A percentile compares a stretch with the other conserved stretches of the same genome.
phyloP scores from a whole-genome alignment of 2,888 invertebrate genomes.

The Drosophila formosana region DNA sequence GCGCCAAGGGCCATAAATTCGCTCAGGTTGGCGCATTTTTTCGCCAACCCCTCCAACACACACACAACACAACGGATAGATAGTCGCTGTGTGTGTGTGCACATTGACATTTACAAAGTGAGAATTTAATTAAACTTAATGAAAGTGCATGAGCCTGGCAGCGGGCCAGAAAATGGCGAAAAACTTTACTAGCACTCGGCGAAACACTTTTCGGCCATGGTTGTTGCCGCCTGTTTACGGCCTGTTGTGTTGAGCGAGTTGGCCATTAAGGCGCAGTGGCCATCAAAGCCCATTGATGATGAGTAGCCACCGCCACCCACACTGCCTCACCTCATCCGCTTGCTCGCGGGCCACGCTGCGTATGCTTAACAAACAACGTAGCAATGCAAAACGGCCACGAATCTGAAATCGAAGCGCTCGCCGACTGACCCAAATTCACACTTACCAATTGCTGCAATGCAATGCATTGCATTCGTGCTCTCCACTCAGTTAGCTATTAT shows the following conservation, averaged over 20 bases:
- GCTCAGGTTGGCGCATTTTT: constrained; percentile 74
- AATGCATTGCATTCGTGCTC: not conserved
- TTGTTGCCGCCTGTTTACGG: constrained; percentile 47
- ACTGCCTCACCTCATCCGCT: not conserved
- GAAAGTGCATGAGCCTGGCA: constrained; percentile 74
- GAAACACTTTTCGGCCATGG: constrained; percentile 55
- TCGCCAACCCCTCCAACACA: constrained; percentile 3
- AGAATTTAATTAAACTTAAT: constrained; percentile 78
- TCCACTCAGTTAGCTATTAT: constrained; percentile 21
- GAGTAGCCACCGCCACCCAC: constrained; percentile 1
- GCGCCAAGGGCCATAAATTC: constrained; percentile 71
- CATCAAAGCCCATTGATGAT: constrained; percentile 36
- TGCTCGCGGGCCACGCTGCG: constrained; percentile 54
- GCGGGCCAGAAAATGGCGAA: constrained; percentile 41
- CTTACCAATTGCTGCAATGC: constrained; percentile 45
- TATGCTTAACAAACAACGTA: constrained; percentile 72
- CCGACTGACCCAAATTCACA: constrained; percentile 67
- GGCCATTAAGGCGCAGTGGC: constrained; percentile 55
- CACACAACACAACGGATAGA: constrained; percentile 37
- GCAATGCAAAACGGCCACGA: constrained; percentile 45
- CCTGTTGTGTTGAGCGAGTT: constrained; percentile 14
- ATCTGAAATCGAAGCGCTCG: constrained; percentile 44
- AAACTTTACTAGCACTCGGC: constrained; percentile 28
- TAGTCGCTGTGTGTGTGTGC: constrained; percentile 52
- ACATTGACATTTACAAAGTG: constrained; percentile 79